Base-by-base conservation (phyloP, 1,140 invertebrate species). In the Trichonephila clavata region DNA sequence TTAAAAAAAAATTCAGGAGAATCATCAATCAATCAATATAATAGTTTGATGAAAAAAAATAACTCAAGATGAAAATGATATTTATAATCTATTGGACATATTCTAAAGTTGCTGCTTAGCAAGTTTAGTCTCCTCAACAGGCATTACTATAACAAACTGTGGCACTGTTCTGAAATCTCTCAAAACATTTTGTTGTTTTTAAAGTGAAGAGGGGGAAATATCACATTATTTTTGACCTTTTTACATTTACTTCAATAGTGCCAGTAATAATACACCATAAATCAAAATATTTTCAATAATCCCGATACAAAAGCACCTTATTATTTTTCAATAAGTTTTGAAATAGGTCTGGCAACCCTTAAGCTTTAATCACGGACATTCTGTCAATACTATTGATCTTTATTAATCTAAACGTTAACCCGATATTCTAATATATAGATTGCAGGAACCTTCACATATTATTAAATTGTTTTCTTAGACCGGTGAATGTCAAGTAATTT, bases 391-490 rank as follows among this genome's bases (percentile, higher is more conserved):
- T 87, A 87, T 87, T 21, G 86, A 87, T 87, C 65, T 61, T 87
- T 87, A 61, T 87, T 87, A 87, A 87, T 86, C 60, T 86, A 27
- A 18, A 21, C 57, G 27, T 61, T 6, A 20, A 20, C 14, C 20
- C 24, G 27, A 39, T 24, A 39, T 63, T 87, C 60, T 27, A 63
- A 43, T 14, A 24, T 43, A 8, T 13, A 0, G 61, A 14, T 65
- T 65, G 39, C 60, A 27, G 18, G 86, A 39, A 10, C 60, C 86
- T 32, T 24, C 65, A 21, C 16, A 87, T 60, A 87, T 87, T 87
- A 87, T 39, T 32, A 63, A 87, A 63, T 65, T 63, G 86, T 39
- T 87, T 87, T 87, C 86, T 87, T 87, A 27, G 16, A 87, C 59
- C n/a, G 24, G 7, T 60, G 86, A 43, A 87, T 61, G 63, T 5